Base-by-base conservation (phyloP, 92 coral and sea anemone genomes). In the Epizoanthus rinbou region DNA sequence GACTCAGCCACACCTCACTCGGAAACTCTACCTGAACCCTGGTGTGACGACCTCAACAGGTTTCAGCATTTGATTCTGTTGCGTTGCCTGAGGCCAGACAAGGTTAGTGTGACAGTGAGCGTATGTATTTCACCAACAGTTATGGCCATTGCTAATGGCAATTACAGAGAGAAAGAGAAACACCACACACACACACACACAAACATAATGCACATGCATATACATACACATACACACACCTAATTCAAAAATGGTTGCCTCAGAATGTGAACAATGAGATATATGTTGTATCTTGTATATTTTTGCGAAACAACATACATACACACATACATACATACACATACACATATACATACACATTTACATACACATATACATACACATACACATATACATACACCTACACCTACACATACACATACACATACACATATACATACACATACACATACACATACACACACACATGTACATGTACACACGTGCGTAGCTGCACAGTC, bases 11-110 rank as follows among this genome's bases (percentile, higher is more conserved):
- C 79, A 19, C 99, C 99, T n/a, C 95, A 96, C 89, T 91, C 91
- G 41, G 98, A 91, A 47, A 81, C 91, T 25, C 82, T 96, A 2
- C 99, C 99, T 3, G 97, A 91, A 22, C 98, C 99, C 9, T 96
- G 99, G 99, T 88, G 89, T 25, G 98, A 96, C 65, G 98, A 96
- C 67, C 89, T 96, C 19, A 93, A 91, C 78, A 88, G 90, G 39
- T 88, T 96, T 19, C 98, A 96, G 76, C 97, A 96, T 57, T 74
- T 96, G 83, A 86, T 94, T 22, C 57, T 93, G 17, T 80, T 96
- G 69, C 88, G 99, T 73, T 96, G 99, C 69, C 64, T 96, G 43
- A 90, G 99, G 82, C 97, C 99, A 8, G 99, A 96, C 73, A 96
- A 96, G 98, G 99, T 96, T 17, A 37, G 86, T 73, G 3, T 18